Evolutionary conservation across 2,888 invertebrate genomes (phyloP).

Genomic region (Campoplex nolae): DNA sequence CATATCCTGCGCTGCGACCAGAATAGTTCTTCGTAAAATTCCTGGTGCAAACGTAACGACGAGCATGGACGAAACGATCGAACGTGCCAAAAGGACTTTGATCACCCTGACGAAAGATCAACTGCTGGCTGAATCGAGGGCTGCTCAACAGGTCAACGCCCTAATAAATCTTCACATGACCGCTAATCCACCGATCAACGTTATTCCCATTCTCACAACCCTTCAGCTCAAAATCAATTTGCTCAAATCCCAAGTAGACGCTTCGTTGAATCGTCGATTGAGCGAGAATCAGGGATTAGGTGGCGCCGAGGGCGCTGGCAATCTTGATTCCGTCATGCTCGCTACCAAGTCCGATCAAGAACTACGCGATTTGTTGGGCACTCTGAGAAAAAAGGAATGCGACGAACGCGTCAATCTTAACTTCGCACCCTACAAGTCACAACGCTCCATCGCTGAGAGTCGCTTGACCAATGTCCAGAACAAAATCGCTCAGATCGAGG

Average conservation of each 20-base stretch:
- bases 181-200: constrained; percentile 74
- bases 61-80: constrained; percentile 78
- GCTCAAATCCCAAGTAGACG: constrained; percentile 79
- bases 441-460: constrained; percentile 77
- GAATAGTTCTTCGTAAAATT: constrained; percentile 78
- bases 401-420: constrained; percentile 79
- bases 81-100: constrained; percentile 76
- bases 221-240: constrained; percentile 81
- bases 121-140: constrained; percentile 77
- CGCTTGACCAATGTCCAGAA: constrained; percentile 76
- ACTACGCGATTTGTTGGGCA: constrained; percentile 76
- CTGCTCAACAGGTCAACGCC: constrained; percentile 78
- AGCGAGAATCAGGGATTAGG: constrained; percentile 78
- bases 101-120: constrained; percentile 77
- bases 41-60: constrained; percentile 78
- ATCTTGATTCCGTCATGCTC: constrained; percentile 76
- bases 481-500: constrained; percentile 80
- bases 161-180: constrained; percentile 81
- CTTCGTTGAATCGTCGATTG: constrained; percentile 74
- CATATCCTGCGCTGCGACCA: constrained; percentile 78
- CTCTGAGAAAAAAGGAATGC: constrained; percentile 79
- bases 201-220: constrained; percentile 79
- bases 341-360: constrained; percentile 78
- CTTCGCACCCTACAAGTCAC: constrained; percentile 78
- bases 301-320: constrained; percentile 67